Evolutionary conservation across 1,140 invertebrate genomes (phyloP).

Genomic region (Alviniconcha marisindica): DNA sequence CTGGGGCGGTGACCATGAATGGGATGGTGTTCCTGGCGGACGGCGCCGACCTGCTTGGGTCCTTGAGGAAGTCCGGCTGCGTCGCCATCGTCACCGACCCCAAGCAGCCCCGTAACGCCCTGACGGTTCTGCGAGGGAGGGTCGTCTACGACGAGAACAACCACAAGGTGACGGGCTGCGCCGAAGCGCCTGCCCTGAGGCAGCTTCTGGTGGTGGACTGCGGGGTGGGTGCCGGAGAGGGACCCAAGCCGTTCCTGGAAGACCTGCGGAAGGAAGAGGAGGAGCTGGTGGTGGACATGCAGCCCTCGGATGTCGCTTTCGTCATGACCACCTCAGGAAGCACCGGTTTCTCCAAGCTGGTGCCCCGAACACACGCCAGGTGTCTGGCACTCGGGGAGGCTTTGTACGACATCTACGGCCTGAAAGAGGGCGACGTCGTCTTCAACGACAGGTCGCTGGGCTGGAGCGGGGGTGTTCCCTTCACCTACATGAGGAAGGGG

Average conservation of each 20-base stretch:
- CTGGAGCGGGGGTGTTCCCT: constrained; percentile 42
- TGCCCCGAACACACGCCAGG: constrained; percentile 26
- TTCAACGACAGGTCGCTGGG: constrained; percentile 39
- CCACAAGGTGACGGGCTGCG: not conserved
- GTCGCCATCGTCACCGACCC: not conserved
- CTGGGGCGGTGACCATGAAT: not conserved
- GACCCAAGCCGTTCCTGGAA: constrained; percentile 1
- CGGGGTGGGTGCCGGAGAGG: not conserved
- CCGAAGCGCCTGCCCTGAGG: not conserved
- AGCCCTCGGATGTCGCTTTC: constrained; percentile 25
- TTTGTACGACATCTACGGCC: constrained; percentile 28
- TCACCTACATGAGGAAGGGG: constrained; percentile 37
- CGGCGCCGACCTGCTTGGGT: not conserved
- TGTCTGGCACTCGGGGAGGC: constrained; percentile 21
- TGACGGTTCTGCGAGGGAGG: not conserved
- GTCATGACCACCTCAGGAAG: constrained; percentile 47
- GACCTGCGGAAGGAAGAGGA: constrained; percentile 5
- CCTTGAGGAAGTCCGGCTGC: not conserved
- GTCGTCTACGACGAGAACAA: not conserved
- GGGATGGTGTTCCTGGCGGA: constrained; percentile 2
- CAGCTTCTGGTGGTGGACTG: not conserved
- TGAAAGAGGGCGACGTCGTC: constrained; percentile 15
- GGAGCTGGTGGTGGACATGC: constrained; percentile 9
- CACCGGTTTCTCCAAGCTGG: constrained; percentile 45
- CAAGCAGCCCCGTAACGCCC: not conserved